Base-by-base conservation (phyloP, 2,797 vertebrate species). In the Glossophaga mutica region DNA sequence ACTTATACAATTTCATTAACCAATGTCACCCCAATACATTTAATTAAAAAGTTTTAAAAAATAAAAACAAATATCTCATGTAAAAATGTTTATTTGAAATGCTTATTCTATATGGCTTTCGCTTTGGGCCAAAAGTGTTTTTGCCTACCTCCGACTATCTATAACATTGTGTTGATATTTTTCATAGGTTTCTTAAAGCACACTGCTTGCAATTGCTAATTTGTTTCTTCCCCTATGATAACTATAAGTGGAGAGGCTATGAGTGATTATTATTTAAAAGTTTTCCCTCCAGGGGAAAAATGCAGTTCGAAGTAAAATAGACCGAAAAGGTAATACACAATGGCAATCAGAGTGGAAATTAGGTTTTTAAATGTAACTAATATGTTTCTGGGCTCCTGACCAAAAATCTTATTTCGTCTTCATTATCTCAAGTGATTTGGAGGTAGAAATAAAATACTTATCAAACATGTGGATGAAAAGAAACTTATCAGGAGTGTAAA, bases 51-150 rank as follows among this genome's bases (percentile, higher is more conserved):
- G 21, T 71, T 70, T 71, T 39, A 37, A 39, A 42, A 68, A 39
- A 71, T 39, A 39, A 39, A 42, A 12, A 71, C 29, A 65, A 65
- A 65, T 59, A 88, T 87, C 62, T 67, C 5, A 82, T 92, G 29
- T 91, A 68, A 70, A 65, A 87, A 74, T 74, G 32, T 91, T 24
- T 95, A 55, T 67, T 79, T 74, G 44, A 74, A 94, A 93, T 55
- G 7, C 4, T 44, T 62, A 12, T 55, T 85, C 9, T 12, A 11
- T 37, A 6, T 46, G 32, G 8, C 29, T 90, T 87, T 83, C 19
- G 50, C 24, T 42, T 44, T 24, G 39, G 34, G 5, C 14, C 84
- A 86, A 68, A 68, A 70, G 4, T 55, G 3, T 15, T 62, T 86
- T 70, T 85, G 16, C 42, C 65, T 70, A 14, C 15, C 50, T 83